Evolutionary conservation across 2,113 vertebrate genomes (phyloP).

Genomic region (Gorilla gorilla): DNA sequence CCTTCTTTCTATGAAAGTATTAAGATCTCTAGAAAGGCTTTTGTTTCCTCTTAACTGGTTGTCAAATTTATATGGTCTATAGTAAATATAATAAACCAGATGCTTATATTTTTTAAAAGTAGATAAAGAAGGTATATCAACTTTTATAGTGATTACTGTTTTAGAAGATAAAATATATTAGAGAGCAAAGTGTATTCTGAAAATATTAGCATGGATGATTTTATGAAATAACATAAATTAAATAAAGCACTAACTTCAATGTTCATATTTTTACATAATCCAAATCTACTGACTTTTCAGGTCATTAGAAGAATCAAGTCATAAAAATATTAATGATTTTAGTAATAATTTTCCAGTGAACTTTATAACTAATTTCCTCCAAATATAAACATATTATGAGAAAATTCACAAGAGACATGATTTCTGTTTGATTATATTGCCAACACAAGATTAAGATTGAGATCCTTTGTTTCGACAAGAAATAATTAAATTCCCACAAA

Average conservation of each 20-base stretch:
- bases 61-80: not conserved
- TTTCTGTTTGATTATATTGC: not conserved
- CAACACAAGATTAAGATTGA: not conserved
- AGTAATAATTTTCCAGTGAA: not conserved
- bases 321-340: not conserved
- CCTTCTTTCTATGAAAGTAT: not conserved
- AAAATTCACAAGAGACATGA: not conserved
- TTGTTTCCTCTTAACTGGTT: not conserved
- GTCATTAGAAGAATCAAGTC: not conserved
- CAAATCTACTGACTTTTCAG: not conserved
- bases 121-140: not conserved
- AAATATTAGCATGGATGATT: not conserved
- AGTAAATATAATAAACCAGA: not conserved
- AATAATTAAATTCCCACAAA: conserved; percentile 32
- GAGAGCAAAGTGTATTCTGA: not conserved
- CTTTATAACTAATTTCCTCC: not conserved
- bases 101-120: not conserved
- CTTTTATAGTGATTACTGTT: not conserved
- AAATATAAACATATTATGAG: not conserved
- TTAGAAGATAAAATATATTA: not conserved
- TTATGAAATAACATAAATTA: not conserved
- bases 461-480: conserved; percentile 9
- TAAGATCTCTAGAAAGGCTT: not conserved
- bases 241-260: not conserved
- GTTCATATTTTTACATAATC: not conserved